Base-by-base conservation (phyloP, 2,113 vertebrate species). In the Psettodes erumei region DNA sequence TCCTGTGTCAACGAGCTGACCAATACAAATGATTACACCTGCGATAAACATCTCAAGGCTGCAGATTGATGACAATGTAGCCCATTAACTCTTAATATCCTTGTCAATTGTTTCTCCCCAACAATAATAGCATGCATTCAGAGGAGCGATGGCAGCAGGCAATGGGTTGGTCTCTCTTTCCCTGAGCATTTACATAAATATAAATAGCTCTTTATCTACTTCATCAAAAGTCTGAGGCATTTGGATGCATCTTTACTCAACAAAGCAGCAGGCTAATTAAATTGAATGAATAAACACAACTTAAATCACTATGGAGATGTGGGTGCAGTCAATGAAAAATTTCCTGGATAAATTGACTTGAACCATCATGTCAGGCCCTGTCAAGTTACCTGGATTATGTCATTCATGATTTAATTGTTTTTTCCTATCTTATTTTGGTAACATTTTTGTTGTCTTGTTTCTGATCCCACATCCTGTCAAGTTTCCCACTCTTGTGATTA, bases 31-130 rank as follows among this genome's bases (percentile, higher is more conserved):
- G 38, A 59, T 43, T 67, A 66, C 37, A 35, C 25, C 42, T 9
- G 7, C 63, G 21, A 16, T 32, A 25, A 55, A 82, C 59, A 72
- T 8, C 37, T 67, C 5, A 8, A 67, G n/a, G 63, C 28, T 0
- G 9, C 59, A 59, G 64, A 58, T 8, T 35, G 42, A 67, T 54
- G 25, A 37, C 25, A 53, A 2, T 15, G 40, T 6, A 9, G 61
- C 50, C 47, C 48, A 67, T 81, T 80, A 62, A 55, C 48, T 53
- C 35, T 67, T 77, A 66, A 67, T 70, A 61, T 69, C 37, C 32
- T 60, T 50, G 69, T 71, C 32, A 72, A 71, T 71, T 63, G 62
- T 70, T 77, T 74, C 47, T 66, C 8, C 37, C 21, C 32, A 21
- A 76, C 56, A 71, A 32, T 54, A 65, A 81, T 51, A n/a, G 50